Conservation (phyloP, 2,113 vertebrate species). For the Lophochroa leadbeateri region DNA sequence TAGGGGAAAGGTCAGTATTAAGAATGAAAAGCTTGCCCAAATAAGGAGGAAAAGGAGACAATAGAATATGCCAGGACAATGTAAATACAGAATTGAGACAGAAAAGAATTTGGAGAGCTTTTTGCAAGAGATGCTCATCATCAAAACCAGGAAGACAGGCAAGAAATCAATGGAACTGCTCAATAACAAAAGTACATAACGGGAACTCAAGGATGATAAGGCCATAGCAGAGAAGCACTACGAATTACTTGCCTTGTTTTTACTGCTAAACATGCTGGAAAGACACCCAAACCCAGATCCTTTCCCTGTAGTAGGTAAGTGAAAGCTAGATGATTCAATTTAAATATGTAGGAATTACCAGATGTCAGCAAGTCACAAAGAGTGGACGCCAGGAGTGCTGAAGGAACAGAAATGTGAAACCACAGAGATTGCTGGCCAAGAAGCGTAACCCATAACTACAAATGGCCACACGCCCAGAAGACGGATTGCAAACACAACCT, state of each 20-base stretch:
- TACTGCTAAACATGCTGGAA: background rate
- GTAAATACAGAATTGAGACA: background rate
- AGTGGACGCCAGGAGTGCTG: background rate
- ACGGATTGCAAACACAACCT: background rate
- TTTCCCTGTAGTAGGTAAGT: background rate
- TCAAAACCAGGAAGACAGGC: background rate
- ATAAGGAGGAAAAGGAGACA: background rate
- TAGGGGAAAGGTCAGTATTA: background rate
- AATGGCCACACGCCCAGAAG: background rate
- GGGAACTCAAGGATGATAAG: background rate
- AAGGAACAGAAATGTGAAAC: background rate
- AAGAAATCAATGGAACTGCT: background rate
- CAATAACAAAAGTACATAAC: background rate
- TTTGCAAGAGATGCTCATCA: background rate
- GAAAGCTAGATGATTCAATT: background rate
- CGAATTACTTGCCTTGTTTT: background rate
- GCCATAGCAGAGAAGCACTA: background rate
- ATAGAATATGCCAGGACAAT: background rate
- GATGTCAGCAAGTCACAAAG: background rate
- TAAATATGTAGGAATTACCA: background rate
- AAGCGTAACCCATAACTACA: background rate
- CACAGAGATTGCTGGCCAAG: background rate
- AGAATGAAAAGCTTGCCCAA: background rate
- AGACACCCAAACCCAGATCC: background rate
- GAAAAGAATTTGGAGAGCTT: background rate